phyloP scores from a whole-genome alignment of 1,140 invertebrate genomes.

The Dermatophagoides farinae region DNA sequence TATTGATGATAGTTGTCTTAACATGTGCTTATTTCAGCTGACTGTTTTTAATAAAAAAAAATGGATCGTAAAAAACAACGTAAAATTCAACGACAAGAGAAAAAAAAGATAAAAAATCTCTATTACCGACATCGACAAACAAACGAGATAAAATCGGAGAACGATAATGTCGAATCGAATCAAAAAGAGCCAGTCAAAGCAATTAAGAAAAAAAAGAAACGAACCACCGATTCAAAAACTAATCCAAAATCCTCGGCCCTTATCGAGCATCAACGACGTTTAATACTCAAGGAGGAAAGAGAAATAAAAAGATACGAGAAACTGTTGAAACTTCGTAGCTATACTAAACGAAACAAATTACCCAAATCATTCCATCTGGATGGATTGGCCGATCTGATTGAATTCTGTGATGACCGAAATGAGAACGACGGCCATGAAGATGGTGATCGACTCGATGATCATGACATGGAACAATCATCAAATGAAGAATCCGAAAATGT shows the following conservation, averaged over 20 bases:
- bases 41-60: too few relatives aligned
- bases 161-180: neutral
- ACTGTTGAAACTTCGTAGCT: neutral
- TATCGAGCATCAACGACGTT: neutral
- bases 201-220: constrained; percentile 4
- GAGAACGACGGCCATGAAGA: neutral
- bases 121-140: neutral
- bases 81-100: constrained; percentile 10
- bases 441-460: too few relatives aligned
- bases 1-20: too few relatives aligned
- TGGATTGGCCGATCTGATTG: constrained; percentile 13
- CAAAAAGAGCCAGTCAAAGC: neutral
- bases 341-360: constrained; percentile 9
- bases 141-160: neutral
- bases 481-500: neutral
- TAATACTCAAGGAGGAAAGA: neutral
- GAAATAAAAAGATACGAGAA: constrained; percentile 7
- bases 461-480: too few relatives aligned
- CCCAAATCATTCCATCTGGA: constrained; percentile 15
- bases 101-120: constrained; percentile 1
- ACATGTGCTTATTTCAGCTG: too few relatives aligned
- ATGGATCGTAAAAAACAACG: neutral
- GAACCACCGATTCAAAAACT: neutral
- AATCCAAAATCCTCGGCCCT: neutral
- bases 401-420: constrained; percentile 8